phyloP scores from a whole-genome alignment of 30 jellyfish, hydroid and myxozoan species.

The Hydractinia symbiolongicarpus region DNA sequence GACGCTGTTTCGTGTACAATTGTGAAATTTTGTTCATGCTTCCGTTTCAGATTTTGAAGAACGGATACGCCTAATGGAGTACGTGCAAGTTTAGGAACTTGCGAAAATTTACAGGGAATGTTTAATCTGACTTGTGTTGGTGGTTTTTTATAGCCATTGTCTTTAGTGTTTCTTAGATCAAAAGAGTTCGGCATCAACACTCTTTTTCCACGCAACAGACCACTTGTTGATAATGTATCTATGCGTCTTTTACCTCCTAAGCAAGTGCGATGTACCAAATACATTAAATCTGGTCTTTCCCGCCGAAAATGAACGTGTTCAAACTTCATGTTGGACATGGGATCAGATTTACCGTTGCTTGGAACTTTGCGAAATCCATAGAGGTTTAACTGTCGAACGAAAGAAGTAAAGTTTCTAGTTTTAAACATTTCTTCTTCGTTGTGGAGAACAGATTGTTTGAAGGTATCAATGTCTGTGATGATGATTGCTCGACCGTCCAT shows the following conservation, averaged over 20 bases:
- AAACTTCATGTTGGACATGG: constrained; percentile 88
- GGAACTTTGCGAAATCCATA: constrained; percentile 90
- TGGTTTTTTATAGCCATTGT: background rate
- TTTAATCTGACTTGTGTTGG: background rate
- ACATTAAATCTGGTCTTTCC: constrained; percentile 91
- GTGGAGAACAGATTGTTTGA: constrained; percentile 77
- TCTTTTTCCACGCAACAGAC: background rate
- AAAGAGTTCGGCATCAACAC: background rate
- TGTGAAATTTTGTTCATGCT: background rate
- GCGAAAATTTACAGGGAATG: background rate
- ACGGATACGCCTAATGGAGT: background rate
- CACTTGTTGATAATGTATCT: background rate
- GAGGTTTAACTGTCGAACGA: constrained; percentile 88
- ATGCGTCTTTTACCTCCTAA: constrained; percentile 14
- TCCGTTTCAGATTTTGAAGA: background rate
- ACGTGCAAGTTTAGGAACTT: background rate
- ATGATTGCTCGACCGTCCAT: constrained; percentile 85
- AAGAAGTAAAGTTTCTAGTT: constrained; percentile 92
- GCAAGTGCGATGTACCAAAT: constrained; percentile 95
- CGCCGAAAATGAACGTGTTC: constrained; percentile 95
- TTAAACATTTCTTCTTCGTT: constrained; percentile 98
- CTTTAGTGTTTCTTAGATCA: background rate
- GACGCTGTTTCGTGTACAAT: background rate
- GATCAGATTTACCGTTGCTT: constrained; percentile 73
- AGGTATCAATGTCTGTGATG: constrained; percentile 69